These are phyloP conservation scores for Mormoops blainvillei DNA, from an alignment of 2,113 vertebrate genomes.

Conservation along the genomic window DNA sequence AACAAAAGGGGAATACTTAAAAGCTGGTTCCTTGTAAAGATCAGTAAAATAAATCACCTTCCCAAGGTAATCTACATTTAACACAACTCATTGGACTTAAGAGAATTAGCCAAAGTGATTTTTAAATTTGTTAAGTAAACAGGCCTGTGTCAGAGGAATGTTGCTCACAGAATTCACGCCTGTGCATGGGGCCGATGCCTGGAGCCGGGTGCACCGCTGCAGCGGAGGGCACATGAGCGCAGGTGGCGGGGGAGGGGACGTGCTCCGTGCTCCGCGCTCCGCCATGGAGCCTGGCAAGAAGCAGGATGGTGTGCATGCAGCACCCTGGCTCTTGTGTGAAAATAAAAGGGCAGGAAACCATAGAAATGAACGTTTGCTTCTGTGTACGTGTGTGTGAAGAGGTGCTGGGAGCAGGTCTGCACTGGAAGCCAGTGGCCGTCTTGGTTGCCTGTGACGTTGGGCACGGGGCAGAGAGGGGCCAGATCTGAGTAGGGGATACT, in stretches of 20 bases:
- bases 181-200: not conserved
- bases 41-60: not conserved
- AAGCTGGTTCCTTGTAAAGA: not conserved
- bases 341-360: not conserved
- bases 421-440: too few relatives aligned
- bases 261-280: too few relatives aligned
- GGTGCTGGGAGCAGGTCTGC: not conserved
- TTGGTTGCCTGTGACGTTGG: not conserved
- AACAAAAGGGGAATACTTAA: not conserved
- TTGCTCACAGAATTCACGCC: not conserved
- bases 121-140: not conserved
- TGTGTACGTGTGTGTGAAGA: not conserved
- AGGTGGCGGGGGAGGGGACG: too few relatives aligned
- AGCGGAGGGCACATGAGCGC: not conserved
- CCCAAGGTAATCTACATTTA: not conserved
- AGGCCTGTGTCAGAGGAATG: not conserved
- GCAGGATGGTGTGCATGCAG: rapidly evolving
- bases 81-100: not conserved
- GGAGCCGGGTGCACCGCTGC: not conserved
- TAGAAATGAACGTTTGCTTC: not conserved
- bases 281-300: not conserved
- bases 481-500: not conserved
- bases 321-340: not conserved
- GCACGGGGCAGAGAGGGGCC: too few relatives aligned
- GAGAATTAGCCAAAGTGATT: not conserved